A percentile compares a stretch with the other conserved stretches of the same genome.
These are phyloP conservation scores for Atherinomorus stipes DNA, from an alignment of 2,113 vertebrate species.

Conservation along the genomic window DNA sequence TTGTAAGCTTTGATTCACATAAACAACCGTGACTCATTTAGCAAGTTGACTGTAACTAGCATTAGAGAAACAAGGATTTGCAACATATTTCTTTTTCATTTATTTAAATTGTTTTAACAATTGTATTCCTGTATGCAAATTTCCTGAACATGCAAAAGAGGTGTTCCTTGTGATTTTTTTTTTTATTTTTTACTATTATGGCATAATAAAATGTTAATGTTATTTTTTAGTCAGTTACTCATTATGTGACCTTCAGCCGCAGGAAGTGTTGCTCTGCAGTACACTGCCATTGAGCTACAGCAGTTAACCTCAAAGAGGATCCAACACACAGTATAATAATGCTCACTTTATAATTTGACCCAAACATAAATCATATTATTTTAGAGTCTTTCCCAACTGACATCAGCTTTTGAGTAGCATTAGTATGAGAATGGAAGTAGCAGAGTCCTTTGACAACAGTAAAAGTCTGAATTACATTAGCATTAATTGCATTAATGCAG, in stretches of 20 bases:
- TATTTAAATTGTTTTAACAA: background rate
- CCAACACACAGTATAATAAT: background rate
- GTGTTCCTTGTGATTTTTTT: background rate
- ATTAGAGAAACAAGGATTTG: conserved; percentile 9
- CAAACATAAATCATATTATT: background rate
- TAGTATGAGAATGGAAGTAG: background rate
- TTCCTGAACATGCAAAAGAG: background rate
- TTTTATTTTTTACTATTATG: background rate
- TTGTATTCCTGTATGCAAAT: background rate
- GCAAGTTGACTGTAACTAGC: background rate
- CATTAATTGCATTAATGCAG: background rate
- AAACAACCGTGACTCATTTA: background rate
- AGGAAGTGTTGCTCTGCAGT: background rate
- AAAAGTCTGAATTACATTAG: background rate
- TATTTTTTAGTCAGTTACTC: background rate
- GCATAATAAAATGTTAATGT: background rate
- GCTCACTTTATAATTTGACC: background rate
- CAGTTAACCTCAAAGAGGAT: background rate
- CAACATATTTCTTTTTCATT: background rate
- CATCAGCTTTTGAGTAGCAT: background rate
- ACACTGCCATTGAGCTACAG: background rate
- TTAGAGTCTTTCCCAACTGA: background rate
- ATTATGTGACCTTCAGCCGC: background rate
- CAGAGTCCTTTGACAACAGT: background rate
- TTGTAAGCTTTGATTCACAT: background rate